Conservation (phyloP, 2,113 vertebrate genomes). For the Anguilla japonica region DNA sequence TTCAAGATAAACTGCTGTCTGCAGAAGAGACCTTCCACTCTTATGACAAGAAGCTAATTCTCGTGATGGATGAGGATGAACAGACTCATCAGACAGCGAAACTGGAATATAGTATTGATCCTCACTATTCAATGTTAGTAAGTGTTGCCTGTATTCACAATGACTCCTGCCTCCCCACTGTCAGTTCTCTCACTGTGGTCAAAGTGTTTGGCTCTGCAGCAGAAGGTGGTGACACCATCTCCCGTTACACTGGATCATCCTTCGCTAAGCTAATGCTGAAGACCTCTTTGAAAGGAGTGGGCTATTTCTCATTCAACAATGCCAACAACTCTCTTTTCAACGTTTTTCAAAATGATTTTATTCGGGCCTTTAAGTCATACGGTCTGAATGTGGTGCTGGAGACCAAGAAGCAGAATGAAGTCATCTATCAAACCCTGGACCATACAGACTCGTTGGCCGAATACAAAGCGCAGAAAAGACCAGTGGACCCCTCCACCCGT, state of each 20-base stretch:
- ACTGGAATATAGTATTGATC: slow-evolving; percentile 47
- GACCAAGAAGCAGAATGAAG: slow-evolving; percentile 25
- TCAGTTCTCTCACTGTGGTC: slow-evolving; percentile 23
- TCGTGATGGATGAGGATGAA: slow-evolving; percentile 39
- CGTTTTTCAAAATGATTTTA: slow-evolving; percentile 36
- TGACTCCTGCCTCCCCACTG: slow-evolving; percentile 32
- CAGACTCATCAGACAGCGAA: slow-evolving; percentile 33
- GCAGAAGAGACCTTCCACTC: slow-evolving; percentile 42
- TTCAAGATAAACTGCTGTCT: slow-evolving; percentile 22
- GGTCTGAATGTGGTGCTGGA: slow-evolving; percentile 41
- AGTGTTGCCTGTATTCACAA: slow-evolving; percentile 30
- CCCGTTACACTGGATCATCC: slow-evolving; percentile 28
- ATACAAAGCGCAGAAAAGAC: slow-evolving; percentile 28
- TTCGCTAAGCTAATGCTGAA: slow-evolving; percentile 42
- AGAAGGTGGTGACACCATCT: slow-evolving; percentile 38
- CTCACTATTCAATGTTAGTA: slow-evolving; percentile 39
- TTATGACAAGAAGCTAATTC: slow-evolving; percentile 44
- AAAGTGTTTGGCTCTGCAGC: slow-evolving; percentile 46
- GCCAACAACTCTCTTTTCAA: slow-evolving; percentile 27
- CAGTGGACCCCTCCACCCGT: slow-evolving; percentile 36
- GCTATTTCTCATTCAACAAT: slow-evolving; percentile 42
- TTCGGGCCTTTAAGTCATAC: slow-evolving; percentile 20
- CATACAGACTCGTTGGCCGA: background rate
- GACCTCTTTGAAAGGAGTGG: background rate
- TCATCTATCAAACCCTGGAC: slow-evolving; percentile 40